Base-by-base conservation (phyloP, 2,888 invertebrate species). In the Tanytarsus gracilentus region DNA sequence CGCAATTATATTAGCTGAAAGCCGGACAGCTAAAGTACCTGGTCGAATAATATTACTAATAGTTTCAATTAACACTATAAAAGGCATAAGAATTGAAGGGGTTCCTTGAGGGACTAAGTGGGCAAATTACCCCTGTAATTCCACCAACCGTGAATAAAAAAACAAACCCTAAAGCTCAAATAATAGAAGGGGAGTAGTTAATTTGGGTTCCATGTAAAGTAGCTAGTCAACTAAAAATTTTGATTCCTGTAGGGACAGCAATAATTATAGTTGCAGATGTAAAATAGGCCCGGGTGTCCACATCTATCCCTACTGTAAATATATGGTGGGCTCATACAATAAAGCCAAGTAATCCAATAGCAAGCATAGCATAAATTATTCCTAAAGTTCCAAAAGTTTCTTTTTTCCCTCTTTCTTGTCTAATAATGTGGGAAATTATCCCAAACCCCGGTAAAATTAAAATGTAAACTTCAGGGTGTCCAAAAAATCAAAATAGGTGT, bases 401-500 rank as follows among this genome's bases (percentile, higher is more conserved):
- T 66, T 83, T 83, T 80, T 86, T 86, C 6, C 81, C 81, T 70
- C 81, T 81, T 80, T 85, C 82, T 78, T 82, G 82, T 0, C 78
- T 79, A 73, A 88, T 82, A 76, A 86, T 83, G 70, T 88, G 86
- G 0, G 85, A 87, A 71, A 88, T 83, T 77, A 88, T 80, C 0
- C 88, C 87, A 78, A 89, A 88, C 72, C 84, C 87, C 0, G 87
- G 87, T 67, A 88, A 69, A 83, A 88, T 88, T 77, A 88, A 75
- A 85, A 88, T 87, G 75, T 89, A 90, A 63, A 89, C 87, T 81
- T 89, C 88, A 8, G 88, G 88, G 61, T 89, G 88, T 0, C 88
- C 88, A 80, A 89, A 90, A 76, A 89, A 89, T 82, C 88, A 89
- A 76, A 90, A 88, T 79, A 88, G 75, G 72, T 89, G 87, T 80